Percentiles rank a stretch among this genome's conserved stretches.
These are phyloP conservation scores for Euglossa dilemma DNA, from an alignment of 1,140 invertebrate genomes.

Conservation along the genomic window DNA sequence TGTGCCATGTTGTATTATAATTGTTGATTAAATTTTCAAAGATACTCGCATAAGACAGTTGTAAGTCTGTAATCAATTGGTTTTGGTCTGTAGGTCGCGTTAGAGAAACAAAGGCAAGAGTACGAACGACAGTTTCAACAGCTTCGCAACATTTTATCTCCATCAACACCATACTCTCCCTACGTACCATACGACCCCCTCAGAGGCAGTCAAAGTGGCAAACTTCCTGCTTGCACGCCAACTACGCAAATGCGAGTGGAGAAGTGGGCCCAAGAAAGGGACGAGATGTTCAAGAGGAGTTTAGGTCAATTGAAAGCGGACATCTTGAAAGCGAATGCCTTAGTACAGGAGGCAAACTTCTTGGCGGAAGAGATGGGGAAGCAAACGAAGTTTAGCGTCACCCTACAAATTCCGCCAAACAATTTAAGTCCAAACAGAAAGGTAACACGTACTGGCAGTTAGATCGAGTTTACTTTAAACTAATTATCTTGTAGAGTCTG, in stretches of 20 bases:
- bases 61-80: background rate
- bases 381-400: slow-evolving; percentile 97
- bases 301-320: slow-evolving; percentile 94
- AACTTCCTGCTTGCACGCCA: slow-evolving; percentile 92
- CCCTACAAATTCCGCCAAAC: slow-evolving; percentile 97
- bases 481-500: background rate
- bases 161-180: slow-evolving; percentile 93
- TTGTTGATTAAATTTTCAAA: too few relatives aligned
- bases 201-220: slow-evolving; percentile 84
- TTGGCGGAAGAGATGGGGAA: slow-evolving; percentile 96
- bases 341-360: slow-evolving; percentile 98
- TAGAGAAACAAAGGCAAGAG: slow-evolving; percentile 97
- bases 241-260: slow-evolving; percentile 94
- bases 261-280: slow-evolving; percentile 93
- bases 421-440: slow-evolving; percentile 97
- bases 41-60: too few relatives aligned
- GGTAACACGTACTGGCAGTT: slow-evolving; percentile 78
- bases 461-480: background rate
- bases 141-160: slow-evolving; percentile 94
- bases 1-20: too few relatives aligned
- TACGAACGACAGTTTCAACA: slow-evolving; percentile 98
- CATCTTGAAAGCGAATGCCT: slow-evolving; percentile 95
- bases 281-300: slow-evolving; percentile 95
- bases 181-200: slow-evolving; percentile 91
- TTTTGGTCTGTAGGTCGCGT: slow-evolving; percentile 86